Percentiles rank a stretch among this genome's conserved stretches.
phyloP scores from a whole-genome alignment of 1,140 invertebrate species.

The Trachymyrmex cornetzi region DNA sequence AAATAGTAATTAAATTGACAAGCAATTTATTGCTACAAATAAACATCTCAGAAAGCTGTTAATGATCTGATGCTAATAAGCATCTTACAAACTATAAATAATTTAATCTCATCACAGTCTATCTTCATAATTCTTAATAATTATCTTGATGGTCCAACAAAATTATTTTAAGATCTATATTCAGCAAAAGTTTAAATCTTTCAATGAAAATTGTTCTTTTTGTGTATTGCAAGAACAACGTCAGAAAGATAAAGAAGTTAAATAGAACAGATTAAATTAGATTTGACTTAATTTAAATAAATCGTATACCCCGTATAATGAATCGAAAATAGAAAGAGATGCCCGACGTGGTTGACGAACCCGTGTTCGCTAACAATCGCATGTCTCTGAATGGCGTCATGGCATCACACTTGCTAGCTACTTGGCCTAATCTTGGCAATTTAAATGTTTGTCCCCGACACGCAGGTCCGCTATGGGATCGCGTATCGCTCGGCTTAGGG shows the following conservation, averaged over 20 bases:
- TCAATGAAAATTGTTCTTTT: too few relatives aligned
- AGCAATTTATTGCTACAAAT: too few relatives aligned
- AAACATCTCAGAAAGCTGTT: too few relatives aligned
- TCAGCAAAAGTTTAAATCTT: too few relatives aligned
- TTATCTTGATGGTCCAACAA: too few relatives aligned
- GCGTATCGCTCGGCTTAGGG: constrained; percentile 68
- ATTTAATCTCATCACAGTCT: too few relatives aligned
- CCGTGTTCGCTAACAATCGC: constrained; percentile 2
- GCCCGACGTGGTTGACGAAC: neutral
- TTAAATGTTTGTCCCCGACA: constrained; percentile 80
- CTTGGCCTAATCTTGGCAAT: constrained; percentile 79
- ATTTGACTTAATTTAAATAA: neutral
- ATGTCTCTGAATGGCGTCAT: neutral
- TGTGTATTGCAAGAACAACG: too few relatives aligned
- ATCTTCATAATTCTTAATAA: too few relatives aligned
- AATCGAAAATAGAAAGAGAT: neutral
- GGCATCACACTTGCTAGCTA: constrained; percentile 13
- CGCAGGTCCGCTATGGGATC: constrained; percentile 56
- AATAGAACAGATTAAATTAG: neutral
- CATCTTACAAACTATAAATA: too few relatives aligned
- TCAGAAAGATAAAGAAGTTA: neutral
- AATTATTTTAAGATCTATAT: too few relatives aligned
- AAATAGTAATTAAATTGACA: too few relatives aligned
- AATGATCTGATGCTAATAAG: too few relatives aligned
- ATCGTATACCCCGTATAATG: neutral